Evolutionary conservation across 1,140 invertebrate species (phyloP).

Genomic region (Neodiprion fabricii): DNA sequence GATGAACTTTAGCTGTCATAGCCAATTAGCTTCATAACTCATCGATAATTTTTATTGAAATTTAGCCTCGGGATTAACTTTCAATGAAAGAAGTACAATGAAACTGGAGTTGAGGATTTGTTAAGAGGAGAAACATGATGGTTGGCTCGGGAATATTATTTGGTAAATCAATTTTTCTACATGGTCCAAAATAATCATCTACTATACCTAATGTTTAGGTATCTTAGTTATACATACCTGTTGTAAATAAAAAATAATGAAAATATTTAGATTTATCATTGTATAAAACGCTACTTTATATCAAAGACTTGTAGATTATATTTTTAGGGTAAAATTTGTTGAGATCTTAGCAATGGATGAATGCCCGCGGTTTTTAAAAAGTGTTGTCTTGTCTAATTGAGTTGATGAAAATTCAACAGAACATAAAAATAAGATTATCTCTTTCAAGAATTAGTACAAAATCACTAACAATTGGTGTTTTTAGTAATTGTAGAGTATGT

Average conservation of each 20-base stretch:
- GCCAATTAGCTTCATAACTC: too few relatives aligned
- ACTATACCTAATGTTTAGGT: constrained; percentile 41
- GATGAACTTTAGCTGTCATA: too few relatives aligned
- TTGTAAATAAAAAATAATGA: constrained; percentile 38
- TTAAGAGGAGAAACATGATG: too few relatives aligned
- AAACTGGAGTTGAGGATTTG: too few relatives aligned
- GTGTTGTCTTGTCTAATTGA: background rate
- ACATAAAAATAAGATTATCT: background rate
- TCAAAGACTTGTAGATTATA: constrained; percentile 37
- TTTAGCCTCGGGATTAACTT: too few relatives aligned
- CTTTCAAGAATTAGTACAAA: constrained; percentile 41
- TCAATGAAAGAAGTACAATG: too few relatives aligned
- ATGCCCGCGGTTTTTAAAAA: constrained; percentile 10
- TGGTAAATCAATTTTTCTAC: too few relatives aligned
- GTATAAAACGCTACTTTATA: constrained; percentile 34
- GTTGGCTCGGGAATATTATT: too few relatives aligned
- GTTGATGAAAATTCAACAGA: background rate
- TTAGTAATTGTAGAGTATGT: too few relatives aligned
- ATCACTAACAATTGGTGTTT: constrained; percentile 38
- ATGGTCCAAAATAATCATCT: too few relatives aligned
- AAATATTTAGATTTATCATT: constrained; percentile 34
- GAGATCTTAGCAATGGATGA: constrained; percentile 9
- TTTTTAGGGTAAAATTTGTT: constrained; percentile 33
- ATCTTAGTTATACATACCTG: constrained; percentile 37
- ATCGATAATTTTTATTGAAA: too few relatives aligned